These are phyloP conservation scores for Rhynchomys soricoides DNA, from an alignment of 2,113 vertebrate species.

Conservation along the genomic window DNA sequence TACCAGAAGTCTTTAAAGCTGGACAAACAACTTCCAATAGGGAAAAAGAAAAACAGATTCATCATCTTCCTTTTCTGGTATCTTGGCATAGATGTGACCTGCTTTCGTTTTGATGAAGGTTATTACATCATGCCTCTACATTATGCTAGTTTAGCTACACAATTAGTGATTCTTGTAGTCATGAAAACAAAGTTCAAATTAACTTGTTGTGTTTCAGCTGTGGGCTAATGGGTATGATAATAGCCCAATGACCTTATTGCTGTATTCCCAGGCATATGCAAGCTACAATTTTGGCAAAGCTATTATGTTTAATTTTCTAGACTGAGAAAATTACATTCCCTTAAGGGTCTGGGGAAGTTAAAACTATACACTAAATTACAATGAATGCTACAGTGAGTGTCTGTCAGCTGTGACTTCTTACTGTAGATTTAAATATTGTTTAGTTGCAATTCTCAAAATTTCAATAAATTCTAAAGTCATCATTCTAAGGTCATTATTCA, in stretches of 20 bases:
- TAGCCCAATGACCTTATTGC: background rate
- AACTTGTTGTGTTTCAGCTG: background rate
- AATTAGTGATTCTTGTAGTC: background rate
- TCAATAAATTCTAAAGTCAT: background rate
- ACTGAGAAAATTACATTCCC: background rate
- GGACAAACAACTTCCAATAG: background rate
- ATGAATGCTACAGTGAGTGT: background rate
- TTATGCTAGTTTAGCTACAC: background rate
- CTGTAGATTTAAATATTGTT: background rate
- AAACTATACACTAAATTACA: background rate
- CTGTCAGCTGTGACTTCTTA: background rate
- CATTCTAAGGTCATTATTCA: background rate
- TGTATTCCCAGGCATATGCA: background rate
- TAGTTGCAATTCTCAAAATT: background rate
- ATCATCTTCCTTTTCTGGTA: background rate
- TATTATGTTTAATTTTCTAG: background rate
- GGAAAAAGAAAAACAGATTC: background rate
- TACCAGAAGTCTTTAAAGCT: background rate
- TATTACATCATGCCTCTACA: background rate
- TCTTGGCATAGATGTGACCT: background rate
- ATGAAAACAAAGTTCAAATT: background rate
- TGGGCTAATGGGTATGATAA: background rate
- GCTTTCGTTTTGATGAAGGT: background rate
- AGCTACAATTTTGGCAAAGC: background rate
- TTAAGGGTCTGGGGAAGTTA: background rate